Evolutionary conservation across 2,888 invertebrate genomes (phyloP).

Genomic region (Ommatoiulus sabulosus): DNA sequence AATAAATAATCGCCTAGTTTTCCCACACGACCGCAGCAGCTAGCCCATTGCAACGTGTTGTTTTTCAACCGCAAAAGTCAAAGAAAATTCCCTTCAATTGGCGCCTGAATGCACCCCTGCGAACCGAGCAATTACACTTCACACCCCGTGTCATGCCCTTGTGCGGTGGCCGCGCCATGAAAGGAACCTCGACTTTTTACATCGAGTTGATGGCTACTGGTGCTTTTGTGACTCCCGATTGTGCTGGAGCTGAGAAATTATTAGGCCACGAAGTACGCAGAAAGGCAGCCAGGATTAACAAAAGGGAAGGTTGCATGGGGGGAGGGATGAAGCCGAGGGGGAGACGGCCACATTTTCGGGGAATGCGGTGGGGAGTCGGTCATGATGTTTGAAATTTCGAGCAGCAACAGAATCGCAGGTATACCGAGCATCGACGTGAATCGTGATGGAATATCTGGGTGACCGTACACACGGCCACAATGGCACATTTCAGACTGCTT

Average conservation of each 20-base stretch:
- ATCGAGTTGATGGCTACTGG: conserved; percentile 16
- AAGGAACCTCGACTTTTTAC: neutral
- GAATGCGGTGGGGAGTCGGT: conserved; percentile 9
- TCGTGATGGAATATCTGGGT: neutral
- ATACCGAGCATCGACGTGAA: neutral
- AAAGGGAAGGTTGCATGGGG: neutral
- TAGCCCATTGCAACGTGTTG: neutral
- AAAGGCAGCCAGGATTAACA: conserved; percentile 18
- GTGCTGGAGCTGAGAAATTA: conserved; percentile 1
- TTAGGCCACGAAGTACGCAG: neutral
- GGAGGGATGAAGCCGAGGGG: conserved; percentile 8
- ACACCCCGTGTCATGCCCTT: conserved; percentile 3
- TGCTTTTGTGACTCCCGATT: conserved; percentile 15
- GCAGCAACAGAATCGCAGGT: neutral
- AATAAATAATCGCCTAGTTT: neutral
- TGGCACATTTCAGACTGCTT: neutral
- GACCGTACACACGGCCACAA: neutral
- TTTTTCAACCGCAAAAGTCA: conserved; percentile 7
- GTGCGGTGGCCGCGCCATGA: neutral
- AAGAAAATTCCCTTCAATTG: neutral
- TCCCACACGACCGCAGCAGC: neutral
- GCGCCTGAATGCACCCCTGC: neutral
- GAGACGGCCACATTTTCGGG: neutral
- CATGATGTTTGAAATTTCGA: neutral
- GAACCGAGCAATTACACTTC: neutral